Evolutionary conservation across 2,113 vertebrate genomes (phyloP).

Genomic region (Sphaerodactylus townsendi): DNA sequence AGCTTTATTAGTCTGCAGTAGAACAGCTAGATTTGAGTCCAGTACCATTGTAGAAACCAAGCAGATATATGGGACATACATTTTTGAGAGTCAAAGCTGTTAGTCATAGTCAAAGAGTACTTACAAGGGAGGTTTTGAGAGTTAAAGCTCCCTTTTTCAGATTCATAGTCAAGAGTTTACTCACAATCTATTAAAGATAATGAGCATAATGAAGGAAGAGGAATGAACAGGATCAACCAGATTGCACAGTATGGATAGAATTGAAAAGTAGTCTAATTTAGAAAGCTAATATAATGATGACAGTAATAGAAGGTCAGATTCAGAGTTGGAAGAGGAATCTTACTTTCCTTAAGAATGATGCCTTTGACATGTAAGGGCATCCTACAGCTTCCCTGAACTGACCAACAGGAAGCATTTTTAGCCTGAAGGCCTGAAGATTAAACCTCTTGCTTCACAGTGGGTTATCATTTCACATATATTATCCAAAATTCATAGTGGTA

Average conservation of each 20-base stretch:
- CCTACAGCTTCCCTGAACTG: not conserved
- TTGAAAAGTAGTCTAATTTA: not conserved
- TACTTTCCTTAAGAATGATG: not conserved
- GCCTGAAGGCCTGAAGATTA: not conserved
- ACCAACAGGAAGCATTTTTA: too few species aligned
- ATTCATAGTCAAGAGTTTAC: not conserved
- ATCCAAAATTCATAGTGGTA: not conserved
- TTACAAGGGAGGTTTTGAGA: not conserved
- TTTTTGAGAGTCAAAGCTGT: too few species aligned
- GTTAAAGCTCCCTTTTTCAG: too few species aligned
- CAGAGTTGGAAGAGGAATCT: not conserved
- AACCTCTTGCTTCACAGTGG: not conserved
- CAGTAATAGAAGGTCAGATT: not conserved
- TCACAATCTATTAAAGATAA: not conserved
- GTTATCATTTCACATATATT: not conserved
- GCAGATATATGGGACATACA: too few species aligned
- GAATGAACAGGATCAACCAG: not conserved
- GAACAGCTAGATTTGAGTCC: too few species aligned
- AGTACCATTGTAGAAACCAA: too few species aligned
- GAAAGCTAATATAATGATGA: not conserved
- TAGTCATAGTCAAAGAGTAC: not conserved
- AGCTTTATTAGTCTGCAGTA: too few species aligned
- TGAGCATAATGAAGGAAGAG: not conserved
- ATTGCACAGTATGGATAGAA: not conserved
- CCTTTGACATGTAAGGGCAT: not conserved